Base-by-base conservation (phyloP, 2,888 invertebrate species). In the Apodemia duryi region DNA sequence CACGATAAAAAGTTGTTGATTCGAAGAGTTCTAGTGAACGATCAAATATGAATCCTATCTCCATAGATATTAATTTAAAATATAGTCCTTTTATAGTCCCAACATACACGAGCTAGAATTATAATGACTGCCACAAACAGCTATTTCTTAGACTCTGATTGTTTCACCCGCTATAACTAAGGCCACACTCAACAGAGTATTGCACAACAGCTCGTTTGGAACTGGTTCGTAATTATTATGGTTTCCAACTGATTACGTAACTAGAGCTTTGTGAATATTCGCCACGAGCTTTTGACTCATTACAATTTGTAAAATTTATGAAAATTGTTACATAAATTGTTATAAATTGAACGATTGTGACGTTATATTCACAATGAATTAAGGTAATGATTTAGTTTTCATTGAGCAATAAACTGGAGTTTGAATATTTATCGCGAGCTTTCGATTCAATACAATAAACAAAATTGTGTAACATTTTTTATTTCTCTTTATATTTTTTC, bases 141-240 rank as follows among this genome's bases (percentile, higher is more conserved):
- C 51, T 51, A 51, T 51, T 51, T 51, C 21, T 51, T 6, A 54
- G 9, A 28, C 29, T 13, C 32, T 28, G 1, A 57, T 35, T 57
- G 35, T 57, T 60, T 46, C 21, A 63, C 6, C 57, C 78, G 77
- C 78, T 73, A 10, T 11, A 64, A 77, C 21, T 69, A 13, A 5
- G 29, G 63, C 78, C 69, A 9, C 61, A 65, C 61, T 62, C 52
- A 6, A 65, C 61, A 49, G 38, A 68, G 52, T 64, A 72, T 83
- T 83, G 76, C 82, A 79, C 78, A 81, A 82, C 76, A 69, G 69
- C 75, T 70, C 71, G 75, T 79, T 77, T 74, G 73, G 76, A 79
- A 75, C 75, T 72, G 70, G 73, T 68, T 72, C 70, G 75, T 78
- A 78, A 83, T 83, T 80, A 81, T 82, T 77, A 76, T 73, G 75